Evolutionary conservation across 2,113 vertebrate species (phyloP).

Genomic region (Tichodroma muraria): DNA sequence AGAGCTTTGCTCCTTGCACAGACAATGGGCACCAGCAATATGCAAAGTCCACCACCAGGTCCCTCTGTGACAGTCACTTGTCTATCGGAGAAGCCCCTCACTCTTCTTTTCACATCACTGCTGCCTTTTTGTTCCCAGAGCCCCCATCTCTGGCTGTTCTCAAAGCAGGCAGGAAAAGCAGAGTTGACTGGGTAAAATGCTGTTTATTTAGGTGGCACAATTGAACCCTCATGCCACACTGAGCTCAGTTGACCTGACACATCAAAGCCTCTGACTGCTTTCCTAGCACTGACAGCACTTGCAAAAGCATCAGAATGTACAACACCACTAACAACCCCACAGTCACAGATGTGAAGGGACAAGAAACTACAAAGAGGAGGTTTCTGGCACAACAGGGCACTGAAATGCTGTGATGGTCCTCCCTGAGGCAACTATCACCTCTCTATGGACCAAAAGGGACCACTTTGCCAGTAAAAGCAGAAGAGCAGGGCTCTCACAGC

Average conservation of each 20-base stretch:
- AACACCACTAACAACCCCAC: background rate
- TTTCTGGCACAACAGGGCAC: background rate
- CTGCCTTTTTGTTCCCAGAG: background rate
- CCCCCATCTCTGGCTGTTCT: background rate
- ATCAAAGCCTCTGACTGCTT: background rate
- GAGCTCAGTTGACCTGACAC: conserved; percentile 43
- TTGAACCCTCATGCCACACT: background rate
- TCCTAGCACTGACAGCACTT: background rate
- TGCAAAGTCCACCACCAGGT: background rate
- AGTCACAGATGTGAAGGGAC: background rate
- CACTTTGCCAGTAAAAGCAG: background rate
- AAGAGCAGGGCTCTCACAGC: background rate
- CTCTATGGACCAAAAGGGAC: background rate
- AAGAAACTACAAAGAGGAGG: background rate
- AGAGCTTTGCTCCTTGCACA: background rate
- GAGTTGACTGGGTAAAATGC: background rate
- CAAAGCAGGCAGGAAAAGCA: background rate
- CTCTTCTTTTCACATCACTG: background rate
- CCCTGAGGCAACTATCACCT: background rate
- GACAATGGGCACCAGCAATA: background rate
- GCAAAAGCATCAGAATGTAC: background rate
- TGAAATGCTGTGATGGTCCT: background rate
- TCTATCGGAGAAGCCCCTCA: background rate
- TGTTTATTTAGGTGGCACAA: conserved; percentile 27
- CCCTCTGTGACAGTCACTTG: background rate